A percentile compares a stretch with the other conserved stretches of the same genome.
These are phyloP conservation scores for Capitulum mitella DNA, from an alignment of 2,888 invertebrate genomes.

Conservation along the genomic window DNA sequence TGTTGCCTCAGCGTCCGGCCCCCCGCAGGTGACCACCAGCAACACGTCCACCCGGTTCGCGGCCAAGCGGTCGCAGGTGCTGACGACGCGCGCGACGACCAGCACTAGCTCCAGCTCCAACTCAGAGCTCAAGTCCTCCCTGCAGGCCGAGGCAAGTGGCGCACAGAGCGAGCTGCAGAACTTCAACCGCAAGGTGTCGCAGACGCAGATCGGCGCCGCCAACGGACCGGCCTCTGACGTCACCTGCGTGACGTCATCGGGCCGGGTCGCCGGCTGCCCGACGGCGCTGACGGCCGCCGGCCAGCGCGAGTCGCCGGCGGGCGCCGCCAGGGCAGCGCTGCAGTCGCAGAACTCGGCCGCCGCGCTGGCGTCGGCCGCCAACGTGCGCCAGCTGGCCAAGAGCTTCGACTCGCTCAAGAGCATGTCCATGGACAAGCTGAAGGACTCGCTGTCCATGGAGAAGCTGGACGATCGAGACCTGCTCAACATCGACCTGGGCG, in stretches of 20 bases:
- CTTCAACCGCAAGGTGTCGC: slow-evolving; percentile 14
- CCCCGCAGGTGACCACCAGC: neutral
- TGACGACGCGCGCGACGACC: neutral
- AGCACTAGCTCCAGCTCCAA: neutral
- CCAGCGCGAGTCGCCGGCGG: neutral
- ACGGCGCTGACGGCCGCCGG: neutral
- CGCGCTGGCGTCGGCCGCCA: neutral
- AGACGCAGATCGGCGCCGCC: slow-evolving; percentile 10
- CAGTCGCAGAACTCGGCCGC: neutral
- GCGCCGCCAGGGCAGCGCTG: neutral
- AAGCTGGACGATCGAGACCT: slow-evolving; percentile 1
- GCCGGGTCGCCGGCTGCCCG: neutral
- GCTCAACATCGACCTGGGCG: neutral
- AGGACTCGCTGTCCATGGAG: slow-evolving; percentile 21
- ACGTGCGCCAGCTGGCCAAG: slow-evolving; percentile 7
- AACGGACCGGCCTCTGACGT: neutral
- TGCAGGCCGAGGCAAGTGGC: neutral
- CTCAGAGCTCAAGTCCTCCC: neutral
- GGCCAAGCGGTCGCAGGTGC: neutral
- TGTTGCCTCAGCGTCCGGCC: no score
- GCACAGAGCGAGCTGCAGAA: neutral
- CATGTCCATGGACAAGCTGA: slow-evolving; percentile 17
- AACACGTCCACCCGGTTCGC: neutral
- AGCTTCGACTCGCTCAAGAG: slow-evolving; percentile 14
- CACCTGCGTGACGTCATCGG: neutral